Percentiles rank a stretch among this genome's conserved stretches.
Evolutionary conservation across 2,113 vertebrate species (phyloP).

Genomic region (Cricetomys ansorgei): DNA sequence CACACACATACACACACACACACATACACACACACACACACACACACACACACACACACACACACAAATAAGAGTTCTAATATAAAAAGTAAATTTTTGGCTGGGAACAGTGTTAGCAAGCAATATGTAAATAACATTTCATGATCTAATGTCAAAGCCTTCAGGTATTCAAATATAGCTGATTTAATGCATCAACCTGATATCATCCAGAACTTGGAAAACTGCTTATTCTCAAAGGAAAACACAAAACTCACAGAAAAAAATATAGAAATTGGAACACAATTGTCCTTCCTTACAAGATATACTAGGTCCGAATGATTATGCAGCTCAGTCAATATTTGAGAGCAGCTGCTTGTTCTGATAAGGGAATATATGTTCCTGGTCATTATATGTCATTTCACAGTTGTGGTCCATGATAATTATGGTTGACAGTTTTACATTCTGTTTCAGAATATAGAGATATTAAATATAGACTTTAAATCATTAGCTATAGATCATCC

Average conservation of each 20-base stretch:
- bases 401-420: constrained; percentile 32
- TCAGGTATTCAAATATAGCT: constrained; percentile 12
- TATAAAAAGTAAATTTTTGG: not conserved
- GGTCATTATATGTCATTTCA: constrained; percentile 16
- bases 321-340: constrained; percentile 31
- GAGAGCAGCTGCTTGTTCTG: constrained; percentile 60
- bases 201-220: constrained; percentile 36
- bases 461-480: constrained; percentile 67
- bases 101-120: not conserved
- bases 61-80: not conserved
- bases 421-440: constrained; percentile 42
- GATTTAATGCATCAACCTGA: not conserved
- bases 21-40: not conserved
- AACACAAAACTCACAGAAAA: constrained; percentile 59
- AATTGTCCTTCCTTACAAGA: constrained; percentile 35
- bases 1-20: not conserved
- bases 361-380: constrained; percentile 51
- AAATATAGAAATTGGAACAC: constrained; percentile 32
- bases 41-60: not conserved
- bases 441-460: constrained; percentile 35
- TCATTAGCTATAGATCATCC: not conserved
- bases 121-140: not conserved
- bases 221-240: constrained; percentile 40
- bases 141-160: constrained; percentile 1
- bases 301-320: not conserved